Conservation (phyloP, 2,113 vertebrate species). For the Pyrgilauda ruficollis region DNA sequence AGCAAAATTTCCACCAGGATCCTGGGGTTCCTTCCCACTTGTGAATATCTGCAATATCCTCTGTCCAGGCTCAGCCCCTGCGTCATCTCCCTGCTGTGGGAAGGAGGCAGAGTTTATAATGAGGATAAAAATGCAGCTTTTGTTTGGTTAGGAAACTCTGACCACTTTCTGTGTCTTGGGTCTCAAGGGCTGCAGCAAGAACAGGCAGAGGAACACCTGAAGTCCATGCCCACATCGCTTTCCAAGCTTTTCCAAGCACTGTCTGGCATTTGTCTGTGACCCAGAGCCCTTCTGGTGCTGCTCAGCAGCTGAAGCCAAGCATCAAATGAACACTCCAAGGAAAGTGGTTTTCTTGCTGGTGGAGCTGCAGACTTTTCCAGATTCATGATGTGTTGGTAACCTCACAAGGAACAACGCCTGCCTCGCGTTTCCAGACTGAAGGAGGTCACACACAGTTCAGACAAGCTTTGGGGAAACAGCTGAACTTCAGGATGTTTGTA, state of each 20-base stretch:
- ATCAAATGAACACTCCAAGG: background rate
- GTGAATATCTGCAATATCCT: background rate
- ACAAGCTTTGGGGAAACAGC: constrained; percentile 12
- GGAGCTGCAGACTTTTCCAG: background rate
- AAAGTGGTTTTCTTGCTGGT: background rate
- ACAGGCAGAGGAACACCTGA: background rate
- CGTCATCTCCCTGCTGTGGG: background rate
- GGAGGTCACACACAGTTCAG: constrained; percentile 43
- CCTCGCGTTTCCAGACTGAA: background rate
- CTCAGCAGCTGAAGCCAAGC: background rate
- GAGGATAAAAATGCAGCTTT: background rate
- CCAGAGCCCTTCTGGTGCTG: background rate
- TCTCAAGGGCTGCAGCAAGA: background rate
- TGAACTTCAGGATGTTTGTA: constrained; percentile 6
- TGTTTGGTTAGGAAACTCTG: background rate
- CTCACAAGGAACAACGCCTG: background rate
- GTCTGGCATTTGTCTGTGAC: rapidly evolving
- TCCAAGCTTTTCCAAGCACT: background rate
- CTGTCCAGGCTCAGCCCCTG: background rate
- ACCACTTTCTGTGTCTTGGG: background rate
- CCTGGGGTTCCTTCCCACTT: rapidly evolving
- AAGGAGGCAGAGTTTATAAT: background rate
- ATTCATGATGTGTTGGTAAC: background rate
- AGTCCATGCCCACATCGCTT: rapidly evolving
- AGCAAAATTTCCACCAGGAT: background rate